Base-by-base conservation (phyloP, 37 sponge, comb jelly and placozoan genomes). In the Diacarnus erythraeanus region DNA sequence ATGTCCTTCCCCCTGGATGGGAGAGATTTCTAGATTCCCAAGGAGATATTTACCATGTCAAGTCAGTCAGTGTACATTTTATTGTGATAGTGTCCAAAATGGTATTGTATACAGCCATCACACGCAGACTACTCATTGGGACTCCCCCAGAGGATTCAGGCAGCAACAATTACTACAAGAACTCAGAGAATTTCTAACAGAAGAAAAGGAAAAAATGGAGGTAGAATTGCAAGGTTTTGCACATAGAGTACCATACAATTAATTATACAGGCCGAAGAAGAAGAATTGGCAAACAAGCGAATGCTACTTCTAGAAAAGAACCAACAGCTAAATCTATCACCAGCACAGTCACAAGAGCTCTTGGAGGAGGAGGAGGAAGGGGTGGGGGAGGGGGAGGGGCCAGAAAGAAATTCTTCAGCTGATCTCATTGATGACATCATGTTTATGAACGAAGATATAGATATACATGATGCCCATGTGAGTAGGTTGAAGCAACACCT, bases 51-150 rank as follows among this genome's bases (percentile, higher is more conserved):
- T 93, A 88, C 71, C 88, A 88, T 82, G 93, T 88, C n/a, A 74
- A 78, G 93, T 93, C 30, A 82, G 89, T 78, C 15, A 69, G n/a
- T 43, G 20, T 43, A 43, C 15, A 41, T 6, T 69, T 4, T 72
- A 23, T 23, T 72, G 30, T 43, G n/a, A 72, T 6, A 72, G 2
- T 39, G 6, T n/a, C 42, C 15, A 5, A 5, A 12, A 47, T 47
- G 51, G 12, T 12, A 47, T 47, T 12, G 51, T 47, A 12, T 47
- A 12, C 22, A 93, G 93, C 63, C 93, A 93, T 74, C 86, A 93
- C 74, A 93, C 80, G 9, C 89, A 93, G 89, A 88, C 71, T 22
- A 93, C 86, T 6, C 80, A 81, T 38, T 93, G 93, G 93, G 86
- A 93, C 67, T 44, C 64, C 74, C 93, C 93, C 37, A 51, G 83